These are phyloP conservation scores for Gibbula magus DNA, from an alignment of 2,888 invertebrate species.

Conservation along the genomic window DNA sequence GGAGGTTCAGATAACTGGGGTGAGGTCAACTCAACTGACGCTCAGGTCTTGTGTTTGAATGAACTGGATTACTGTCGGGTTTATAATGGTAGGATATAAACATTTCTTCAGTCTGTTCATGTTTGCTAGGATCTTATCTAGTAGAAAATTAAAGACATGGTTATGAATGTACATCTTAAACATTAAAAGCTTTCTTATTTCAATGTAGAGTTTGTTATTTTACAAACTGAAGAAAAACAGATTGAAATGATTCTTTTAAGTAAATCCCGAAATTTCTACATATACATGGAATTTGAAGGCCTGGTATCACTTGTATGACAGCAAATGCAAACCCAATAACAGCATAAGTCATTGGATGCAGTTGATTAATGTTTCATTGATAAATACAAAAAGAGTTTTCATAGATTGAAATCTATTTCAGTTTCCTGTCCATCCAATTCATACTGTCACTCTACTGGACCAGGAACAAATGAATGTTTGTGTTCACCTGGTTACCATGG, in stretches of 20 bases:
- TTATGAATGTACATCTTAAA: not conserved
- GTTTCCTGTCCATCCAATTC: slow-evolving; percentile 60
- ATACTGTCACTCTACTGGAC: slow-evolving; percentile 54
- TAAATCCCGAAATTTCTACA: too few species aligned
- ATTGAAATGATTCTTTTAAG: too few species aligned
- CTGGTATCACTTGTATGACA: too few species aligned
- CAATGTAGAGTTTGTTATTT: too few species aligned
- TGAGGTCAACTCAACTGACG: slow-evolving; percentile 27
- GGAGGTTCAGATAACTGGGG: slow-evolving; percentile 54
- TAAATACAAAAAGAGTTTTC: too few species aligned
- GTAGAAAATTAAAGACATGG: not conserved
- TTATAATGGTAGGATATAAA: slow-evolving; percentile 43
- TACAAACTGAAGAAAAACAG: too few species aligned
- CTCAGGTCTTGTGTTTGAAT: slow-evolving; percentile 41
- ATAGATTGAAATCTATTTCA: slow-evolving; percentile 31
- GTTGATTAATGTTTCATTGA: too few species aligned
- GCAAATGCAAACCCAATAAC: too few species aligned
- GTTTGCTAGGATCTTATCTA: not conserved
- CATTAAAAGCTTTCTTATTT: too few species aligned
- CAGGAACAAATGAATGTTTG: slow-evolving; percentile 57
- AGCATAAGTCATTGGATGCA: too few species aligned
- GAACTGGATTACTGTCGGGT: slow-evolving; percentile 52
- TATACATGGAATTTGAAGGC: too few species aligned
- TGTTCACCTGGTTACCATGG: slow-evolving; percentile 63
- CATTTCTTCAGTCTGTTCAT: not conserved